Base-by-base conservation (phyloP, 2,888 invertebrate species). In the Pristionchus exspectatus region DNA sequence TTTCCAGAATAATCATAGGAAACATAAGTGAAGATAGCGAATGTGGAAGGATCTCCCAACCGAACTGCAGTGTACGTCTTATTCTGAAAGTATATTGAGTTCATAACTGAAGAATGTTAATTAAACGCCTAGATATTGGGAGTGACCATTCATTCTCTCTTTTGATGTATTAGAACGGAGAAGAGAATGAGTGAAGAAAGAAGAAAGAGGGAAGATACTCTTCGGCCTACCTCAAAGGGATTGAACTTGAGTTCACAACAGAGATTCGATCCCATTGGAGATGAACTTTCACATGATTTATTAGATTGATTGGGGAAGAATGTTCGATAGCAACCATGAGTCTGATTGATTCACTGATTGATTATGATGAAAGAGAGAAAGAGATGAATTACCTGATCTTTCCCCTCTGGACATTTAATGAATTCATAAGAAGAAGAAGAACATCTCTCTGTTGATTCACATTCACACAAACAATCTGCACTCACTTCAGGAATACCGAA, bases 401-500 rank as follows among this genome's bases (percentile, higher is more conserved):
- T 81, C 50, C 50, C 87, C n/a, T 33, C 38, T 12, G 89, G 89
- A 27, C 89, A 89, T 50, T 89, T 50, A 10, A 66, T 14, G 66
- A 50, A 93, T 84, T 90, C 90, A 66, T 93, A 93, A 30, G 91
- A 89, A 63, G 83, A 88, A 38, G 92, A 90, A 50, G 91, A 91
- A 77, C 93, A 93, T 44, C 89, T 88, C 10, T 85, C 90, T 1
- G 91, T 91, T 18, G 93, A 90, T 83, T 93, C 92, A 87, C 94
- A 94, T 89, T 94, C 94, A 89, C 94, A 94, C 85, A 94, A 93
- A 90, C 94, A 94, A 38, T 92, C 92, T 30, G 94, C 93, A 72
- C 91, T 91, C 30, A 95, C 93, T 89, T 95, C 94, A 4, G 94
- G 94, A 83, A 94, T 93, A 38, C 94, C 95, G 91, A 94, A 94